phyloP scores from a whole-genome alignment of 2,888 invertebrate species.

The Rhodophaea formosa region DNA sequence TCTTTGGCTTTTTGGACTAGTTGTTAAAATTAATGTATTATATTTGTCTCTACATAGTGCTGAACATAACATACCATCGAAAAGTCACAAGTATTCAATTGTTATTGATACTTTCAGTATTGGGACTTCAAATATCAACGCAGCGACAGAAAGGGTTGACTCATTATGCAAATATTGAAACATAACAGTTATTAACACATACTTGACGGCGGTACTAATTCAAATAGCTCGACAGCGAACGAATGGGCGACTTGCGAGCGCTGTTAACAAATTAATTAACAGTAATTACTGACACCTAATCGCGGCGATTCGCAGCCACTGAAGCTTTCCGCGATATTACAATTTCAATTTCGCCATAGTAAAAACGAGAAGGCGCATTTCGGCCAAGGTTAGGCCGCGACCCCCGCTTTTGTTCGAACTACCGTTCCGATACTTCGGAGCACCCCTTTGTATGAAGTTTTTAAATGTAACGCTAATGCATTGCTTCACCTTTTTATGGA shows the following conservation, averaged over 20 bases:
- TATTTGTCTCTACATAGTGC: not conserved
- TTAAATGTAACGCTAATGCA: slow-evolving; percentile 31
- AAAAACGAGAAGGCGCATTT: slow-evolving; percentile 37
- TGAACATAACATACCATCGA: not conserved
- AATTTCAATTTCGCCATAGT: slow-evolving; percentile 47
- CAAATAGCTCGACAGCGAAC: not conserved
- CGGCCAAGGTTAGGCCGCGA: slow-evolving; percentile 74
- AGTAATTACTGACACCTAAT: slow-evolving; percentile 31
- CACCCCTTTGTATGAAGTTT: slow-evolving; percentile 53
- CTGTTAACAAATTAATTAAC: slow-evolving; percentile 29
- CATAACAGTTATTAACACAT: slow-evolving; percentile 22
- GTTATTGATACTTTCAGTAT: not conserved
- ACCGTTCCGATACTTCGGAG: slow-evolving; percentile 53
- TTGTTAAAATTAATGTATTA: too few relatives aligned
- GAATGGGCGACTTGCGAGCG: slow-evolving; percentile 19
- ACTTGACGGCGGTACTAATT: not conserved
- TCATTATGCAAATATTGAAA: slow-evolving; percentile 15
- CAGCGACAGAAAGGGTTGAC: not conserved
- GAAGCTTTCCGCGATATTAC: slow-evolving; percentile 47
- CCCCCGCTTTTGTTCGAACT: slow-evolving; percentile 59
- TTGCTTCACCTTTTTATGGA: slow-evolving; percentile 22
- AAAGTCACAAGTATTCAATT: slow-evolving; percentile 1
- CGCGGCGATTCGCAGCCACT: slow-evolving; percentile 36
- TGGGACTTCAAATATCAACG: slow-evolving; percentile 3
- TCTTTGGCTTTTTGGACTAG: too few relatives aligned